Conservation (phyloP, 2,888 invertebrate species). For the Athrips mouffetella region DNA sequence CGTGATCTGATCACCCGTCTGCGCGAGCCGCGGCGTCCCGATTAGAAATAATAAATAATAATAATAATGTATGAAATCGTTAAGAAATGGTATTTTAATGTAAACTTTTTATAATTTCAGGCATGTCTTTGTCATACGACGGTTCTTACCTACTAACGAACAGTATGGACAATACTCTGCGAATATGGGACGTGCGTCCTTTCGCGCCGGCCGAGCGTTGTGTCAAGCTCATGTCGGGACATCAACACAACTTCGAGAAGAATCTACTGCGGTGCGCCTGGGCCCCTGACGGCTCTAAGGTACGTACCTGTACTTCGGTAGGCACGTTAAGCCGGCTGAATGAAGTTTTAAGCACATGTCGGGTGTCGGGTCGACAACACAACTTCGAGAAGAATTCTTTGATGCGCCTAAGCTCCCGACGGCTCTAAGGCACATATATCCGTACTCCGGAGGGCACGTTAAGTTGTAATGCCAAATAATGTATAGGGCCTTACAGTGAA, state of each 20-base stretch:
- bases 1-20: no score
- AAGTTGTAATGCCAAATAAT: no score
- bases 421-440: conserved; percentile 87
- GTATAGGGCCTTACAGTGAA: no score
- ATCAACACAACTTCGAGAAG: conserved; percentile 98
- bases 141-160: conserved; percentile 96
- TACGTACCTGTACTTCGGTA: conserved; percentile 45
- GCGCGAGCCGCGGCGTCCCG: no score
- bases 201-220: conserved; percentile 96
- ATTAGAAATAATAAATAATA: background rate
- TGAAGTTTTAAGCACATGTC: no score
- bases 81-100: no score
- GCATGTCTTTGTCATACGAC: conserved; percentile 88
- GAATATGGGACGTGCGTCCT: conserved; percentile 98
- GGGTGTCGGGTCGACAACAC: conserved; percentile 96
- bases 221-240: conserved; percentile 93
- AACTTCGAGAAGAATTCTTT: conserved; percentile 97
- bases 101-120: conserved; percentile 39
- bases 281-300: conserved; percentile 95
- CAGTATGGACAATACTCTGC: conserved; percentile 96
- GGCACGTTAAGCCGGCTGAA: background rate
- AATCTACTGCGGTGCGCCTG: conserved; percentile 96
- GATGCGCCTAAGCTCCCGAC: conserved; percentile 96
- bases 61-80: no score
- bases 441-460: background rate